Evolutionary conservation across 2,888 invertebrate species (phyloP).

Genomic region (Subacronicta megacephala): DNA sequence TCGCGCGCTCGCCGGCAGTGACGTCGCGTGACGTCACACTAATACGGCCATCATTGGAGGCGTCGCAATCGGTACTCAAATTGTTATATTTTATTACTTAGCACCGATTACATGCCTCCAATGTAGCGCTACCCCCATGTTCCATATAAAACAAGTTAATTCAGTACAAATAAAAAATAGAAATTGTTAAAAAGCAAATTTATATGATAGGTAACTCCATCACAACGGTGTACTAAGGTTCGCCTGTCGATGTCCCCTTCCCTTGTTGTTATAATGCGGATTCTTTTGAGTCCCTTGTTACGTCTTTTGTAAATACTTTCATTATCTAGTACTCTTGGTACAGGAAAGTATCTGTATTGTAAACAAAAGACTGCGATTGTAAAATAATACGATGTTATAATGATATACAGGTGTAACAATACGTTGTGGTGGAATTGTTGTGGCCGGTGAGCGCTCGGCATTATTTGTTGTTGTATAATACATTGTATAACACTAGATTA

Average conservation of each 20-base stretch:
- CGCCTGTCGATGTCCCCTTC: constrained; percentile 40
- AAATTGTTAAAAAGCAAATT: constrained; percentile 33
- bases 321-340: constrained; percentile 46
- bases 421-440: constrained; percentile 35
- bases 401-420: constrained; percentile 31
- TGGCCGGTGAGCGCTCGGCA: constrained; percentile 50
- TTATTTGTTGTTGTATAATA: constrained; percentile 73
- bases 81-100: constrained; percentile 44
- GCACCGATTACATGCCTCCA: constrained; percentile 27
- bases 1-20: constrained; percentile 38
- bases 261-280: constrained; percentile 46
- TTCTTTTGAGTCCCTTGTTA: constrained; percentile 47
- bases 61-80: constrained; percentile 14
- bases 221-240: constrained; percentile 23
- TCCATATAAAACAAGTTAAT: constrained; percentile 17
- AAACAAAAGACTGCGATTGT: constrained; percentile 52
- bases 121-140: constrained; percentile 18
- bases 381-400: constrained; percentile 50
- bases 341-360: constrained; percentile 53
- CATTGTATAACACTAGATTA: constrained; percentile 72
- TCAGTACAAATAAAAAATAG: constrained; percentile 46
- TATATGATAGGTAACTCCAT: constrained; percentile 38
- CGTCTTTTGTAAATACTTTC: constrained; percentile 59
- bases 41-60: not conserved
- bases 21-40: not conserved